Percentiles rank a stretch among this genome's conserved stretches.
phyloP scores from a whole-genome alignment of 2,113 vertebrate genomes.

The Isurus oxyrinchus region DNA sequence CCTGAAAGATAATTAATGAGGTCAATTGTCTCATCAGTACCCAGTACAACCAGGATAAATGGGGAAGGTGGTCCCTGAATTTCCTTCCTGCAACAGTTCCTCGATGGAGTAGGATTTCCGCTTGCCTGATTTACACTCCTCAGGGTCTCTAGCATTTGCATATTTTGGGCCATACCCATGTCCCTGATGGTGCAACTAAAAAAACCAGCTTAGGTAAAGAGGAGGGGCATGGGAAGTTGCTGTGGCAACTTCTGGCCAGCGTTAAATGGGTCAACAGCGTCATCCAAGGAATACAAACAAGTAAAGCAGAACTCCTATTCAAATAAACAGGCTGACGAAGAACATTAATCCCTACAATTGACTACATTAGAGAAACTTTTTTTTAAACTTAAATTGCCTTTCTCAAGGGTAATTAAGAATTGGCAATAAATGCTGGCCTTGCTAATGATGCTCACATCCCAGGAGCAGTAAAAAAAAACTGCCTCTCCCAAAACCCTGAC shows the following conservation, averaged over 20 bases:
- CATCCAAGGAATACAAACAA: neutral
- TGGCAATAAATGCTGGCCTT: neutral
- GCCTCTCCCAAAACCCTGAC: neutral
- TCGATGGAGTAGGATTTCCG: neutral
- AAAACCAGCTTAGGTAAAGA: neutral
- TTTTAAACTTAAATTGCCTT: neutral
- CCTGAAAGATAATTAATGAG: slow-evolving; percentile 54
- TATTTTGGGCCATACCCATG: neutral
- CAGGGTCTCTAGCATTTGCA: neutral
- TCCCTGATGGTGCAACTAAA: neutral
- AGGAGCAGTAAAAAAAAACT: neutral
- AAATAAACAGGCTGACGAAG: neutral
- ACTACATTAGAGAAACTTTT: neutral
- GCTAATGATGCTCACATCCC: neutral
- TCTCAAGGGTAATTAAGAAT: neutral
- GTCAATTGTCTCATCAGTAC: neutral
- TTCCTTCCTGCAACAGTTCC: neutral
- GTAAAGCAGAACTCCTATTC: neutral
- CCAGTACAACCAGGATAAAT: neutral
- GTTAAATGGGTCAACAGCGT: neutral
- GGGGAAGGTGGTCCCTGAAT: neutral
- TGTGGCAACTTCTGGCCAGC: neutral
- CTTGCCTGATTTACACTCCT: neutral
- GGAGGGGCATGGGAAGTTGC: neutral
- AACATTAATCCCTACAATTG: neutral